Evolutionary conservation across 2,797 vertebrate genomes (phyloP).

Genomic region (Rhynchotus rufescens): DNA sequence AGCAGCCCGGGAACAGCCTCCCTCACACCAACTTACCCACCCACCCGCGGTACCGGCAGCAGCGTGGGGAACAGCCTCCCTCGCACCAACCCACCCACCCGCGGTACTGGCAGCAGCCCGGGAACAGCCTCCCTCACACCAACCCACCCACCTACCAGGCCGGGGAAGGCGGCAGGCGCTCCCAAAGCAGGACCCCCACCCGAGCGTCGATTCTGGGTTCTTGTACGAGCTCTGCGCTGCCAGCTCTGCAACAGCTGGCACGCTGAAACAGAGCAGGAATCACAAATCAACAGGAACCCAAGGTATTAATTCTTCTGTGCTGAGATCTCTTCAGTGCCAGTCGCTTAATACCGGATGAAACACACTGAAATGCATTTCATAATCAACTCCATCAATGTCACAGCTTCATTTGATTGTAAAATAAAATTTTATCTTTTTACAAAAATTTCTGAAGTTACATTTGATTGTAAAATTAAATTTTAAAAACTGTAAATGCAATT

Average conservation of each 20-base stretch:
- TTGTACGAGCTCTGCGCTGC: background rate
- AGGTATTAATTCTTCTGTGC: background rate
- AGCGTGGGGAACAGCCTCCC: no score
- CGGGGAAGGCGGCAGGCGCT: no score
- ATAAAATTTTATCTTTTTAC: background rate
- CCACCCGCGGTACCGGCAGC: no score
- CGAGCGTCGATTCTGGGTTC: background rate
- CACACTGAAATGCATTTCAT: background rate
- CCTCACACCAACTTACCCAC: no score
- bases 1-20: no score
- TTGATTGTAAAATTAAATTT: background rate
- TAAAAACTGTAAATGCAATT: background rate
- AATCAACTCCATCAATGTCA: background rate
- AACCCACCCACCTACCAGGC: no score
- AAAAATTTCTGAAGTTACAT: no score
- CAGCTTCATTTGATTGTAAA: background rate
- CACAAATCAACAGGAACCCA: background rate
- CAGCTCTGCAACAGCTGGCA: background rate
- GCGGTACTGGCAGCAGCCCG: background rate
- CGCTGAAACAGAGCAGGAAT: background rate
- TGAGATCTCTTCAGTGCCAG: background rate
- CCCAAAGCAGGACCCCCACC: no score
- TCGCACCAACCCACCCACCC: no score
- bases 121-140: no score
- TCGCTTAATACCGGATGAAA: background rate